Conservation (phyloP, 2,888 invertebrate genomes). For the Ochropleura plecta region DNA sequence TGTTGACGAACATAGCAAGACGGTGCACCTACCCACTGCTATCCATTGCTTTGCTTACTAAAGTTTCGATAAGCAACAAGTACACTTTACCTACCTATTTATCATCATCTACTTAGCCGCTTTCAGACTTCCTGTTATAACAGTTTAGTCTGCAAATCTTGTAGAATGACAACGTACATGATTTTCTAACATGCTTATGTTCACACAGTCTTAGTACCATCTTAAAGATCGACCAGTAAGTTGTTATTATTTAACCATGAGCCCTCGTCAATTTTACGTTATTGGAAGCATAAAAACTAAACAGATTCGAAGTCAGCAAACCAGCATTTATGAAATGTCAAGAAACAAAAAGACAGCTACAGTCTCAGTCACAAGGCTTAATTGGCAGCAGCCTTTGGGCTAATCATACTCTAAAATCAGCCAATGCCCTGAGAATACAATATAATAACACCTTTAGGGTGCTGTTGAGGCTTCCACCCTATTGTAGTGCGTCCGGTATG, state of each 20-base stretch:
- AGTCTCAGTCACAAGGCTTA: too few relatives aligned
- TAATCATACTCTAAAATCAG: too few relatives aligned
- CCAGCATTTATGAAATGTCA: not conserved
- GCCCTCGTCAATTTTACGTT: not conserved
- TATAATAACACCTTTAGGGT: too few relatives aligned
- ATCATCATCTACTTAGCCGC: not conserved
- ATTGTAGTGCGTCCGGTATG: too few relatives aligned
- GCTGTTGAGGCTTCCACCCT: too few relatives aligned
- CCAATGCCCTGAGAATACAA: too few relatives aligned
- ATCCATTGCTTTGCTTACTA: not conserved
- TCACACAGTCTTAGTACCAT: not conserved
- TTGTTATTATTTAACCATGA: not conserved
- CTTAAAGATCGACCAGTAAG: not conserved
- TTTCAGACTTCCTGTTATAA: not conserved
- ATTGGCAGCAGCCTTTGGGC: too few relatives aligned
- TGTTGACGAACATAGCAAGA: not conserved
- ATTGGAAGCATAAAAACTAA: not conserved
- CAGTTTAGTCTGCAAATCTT: not conserved
- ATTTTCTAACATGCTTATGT: not conserved
- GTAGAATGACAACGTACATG: too few relatives aligned
- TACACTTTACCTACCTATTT: not conserved
- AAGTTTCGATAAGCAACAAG: not conserved
- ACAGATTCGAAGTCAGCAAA: not conserved
- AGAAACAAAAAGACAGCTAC: too few relatives aligned
- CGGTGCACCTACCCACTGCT: not conserved